These are phyloP conservation scores for Lycocorax pyrrhopterus DNA, from an alignment of 2,113 vertebrate genomes.

Conservation along the genomic window DNA sequence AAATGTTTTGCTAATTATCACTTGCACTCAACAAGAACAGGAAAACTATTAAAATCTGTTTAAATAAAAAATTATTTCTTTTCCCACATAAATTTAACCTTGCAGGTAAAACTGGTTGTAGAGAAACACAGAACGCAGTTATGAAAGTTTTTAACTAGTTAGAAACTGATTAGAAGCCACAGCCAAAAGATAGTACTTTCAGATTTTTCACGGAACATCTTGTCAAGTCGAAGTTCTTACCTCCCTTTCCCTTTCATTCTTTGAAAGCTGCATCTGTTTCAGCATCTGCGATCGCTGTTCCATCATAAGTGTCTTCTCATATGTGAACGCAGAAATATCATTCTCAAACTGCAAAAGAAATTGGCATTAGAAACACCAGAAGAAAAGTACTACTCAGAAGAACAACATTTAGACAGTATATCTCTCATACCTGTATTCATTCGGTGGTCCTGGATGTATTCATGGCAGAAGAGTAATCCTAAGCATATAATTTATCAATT, in stretches of 20 bases:
- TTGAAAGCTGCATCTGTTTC: constrained; percentile 95
- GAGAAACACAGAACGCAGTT: background rate
- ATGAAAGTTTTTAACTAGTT: background rate
- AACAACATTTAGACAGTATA: background rate
- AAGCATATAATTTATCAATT: background rate
- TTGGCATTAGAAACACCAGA: background rate
- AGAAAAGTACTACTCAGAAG: background rate
- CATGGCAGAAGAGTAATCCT: background rate
- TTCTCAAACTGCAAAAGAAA: constrained; percentile 82
- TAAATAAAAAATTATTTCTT: background rate
- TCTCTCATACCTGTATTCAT: background rate
- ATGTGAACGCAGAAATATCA: constrained; percentile 96
- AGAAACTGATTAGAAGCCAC: background rate
- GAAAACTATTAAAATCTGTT: background rate
- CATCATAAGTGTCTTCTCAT: constrained; percentile 96
- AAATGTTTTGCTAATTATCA: background rate
- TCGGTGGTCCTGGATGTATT: background rate
- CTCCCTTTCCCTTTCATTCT: constrained; percentile 91
- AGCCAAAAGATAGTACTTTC: background rate
- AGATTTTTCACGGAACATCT: background rate
- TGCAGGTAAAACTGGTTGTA: background rate
- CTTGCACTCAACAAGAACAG: background rate
- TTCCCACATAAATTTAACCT: background rate
- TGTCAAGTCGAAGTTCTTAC: constrained; percentile 53
- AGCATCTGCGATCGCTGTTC: constrained; percentile 97